Base-by-base conservation (phyloP, 1,140 invertebrate species). In the Maniola jurtina region DNA sequence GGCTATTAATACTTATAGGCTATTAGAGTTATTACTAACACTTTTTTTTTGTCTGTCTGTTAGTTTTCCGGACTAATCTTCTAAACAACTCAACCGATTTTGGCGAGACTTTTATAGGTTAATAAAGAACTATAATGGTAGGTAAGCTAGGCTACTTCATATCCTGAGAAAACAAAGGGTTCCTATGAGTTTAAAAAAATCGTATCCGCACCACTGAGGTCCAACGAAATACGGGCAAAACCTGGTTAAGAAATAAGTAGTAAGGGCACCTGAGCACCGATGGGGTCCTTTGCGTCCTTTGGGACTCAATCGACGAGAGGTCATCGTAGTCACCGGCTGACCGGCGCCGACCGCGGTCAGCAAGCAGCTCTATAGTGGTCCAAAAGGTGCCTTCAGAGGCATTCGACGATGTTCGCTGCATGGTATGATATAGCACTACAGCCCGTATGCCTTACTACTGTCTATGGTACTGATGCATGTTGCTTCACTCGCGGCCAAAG, bases 361-460 rank as follows among this genome's bases (percentile, higher is more conserved):
- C 89, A 10, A 92, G 77, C 33, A 92, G 78, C 61, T 92, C 89
- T 59, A 92, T 92, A 10, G 89, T 92, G 25, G 89, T 91, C 90
- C 90, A 92, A 65, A 92, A 91, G 10, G 87, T 84, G 34, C 87
- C 84, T 35, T 92, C 86, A 0, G 89, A 88, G 14, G 81, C 76
- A 68, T 76, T 86, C 16, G 90, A 91, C 25, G 77, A 75, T 5
- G 82, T 72, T 25, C 91, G 84, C 63, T 91, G 81, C 88, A 91
- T 90, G 68, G 48, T 77, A 4, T 25, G 25, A 25, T 25, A 25
- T 25, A 25, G 25, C 25, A 25, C 25, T 25, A 33, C 45, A 38
- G 42, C 13, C 5, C 9, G 42, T 45, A 45, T 5, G 5, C 10
- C 38, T 7, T 11, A 11, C 61, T 61, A 61, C 55, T 60, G 61